A percentile compares a stretch with the other conserved stretches of the same genome.
These are phyloP conservation scores for Heliconius erato DNA, from an alignment of 2,888 invertebrate species.

Conservation along the genomic window DNA sequence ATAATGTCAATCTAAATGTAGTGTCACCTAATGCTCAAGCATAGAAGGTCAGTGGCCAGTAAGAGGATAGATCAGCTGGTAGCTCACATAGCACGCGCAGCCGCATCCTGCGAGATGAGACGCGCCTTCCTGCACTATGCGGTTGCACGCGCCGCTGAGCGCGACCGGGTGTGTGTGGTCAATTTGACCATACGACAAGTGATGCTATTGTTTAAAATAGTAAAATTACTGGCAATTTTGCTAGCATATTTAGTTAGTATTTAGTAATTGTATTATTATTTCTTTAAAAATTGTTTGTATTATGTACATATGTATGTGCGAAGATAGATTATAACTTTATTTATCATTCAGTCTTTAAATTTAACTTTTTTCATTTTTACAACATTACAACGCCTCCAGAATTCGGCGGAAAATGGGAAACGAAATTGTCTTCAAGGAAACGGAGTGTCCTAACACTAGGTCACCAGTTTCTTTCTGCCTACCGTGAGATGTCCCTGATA, in stretches of 20 bases:
- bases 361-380: too few species aligned
- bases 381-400: too few species aligned
- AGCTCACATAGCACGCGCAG: constrained; percentile 61
- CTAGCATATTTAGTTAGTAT: not conserved
- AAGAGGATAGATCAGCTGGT: constrained; percentile 68
- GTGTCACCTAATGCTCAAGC: constrained; percentile 38
- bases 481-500: too few species aligned
- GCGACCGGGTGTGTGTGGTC: constrained; percentile 69
- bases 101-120: constrained; percentile 86
- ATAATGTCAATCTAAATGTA: not conserved
- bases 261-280: too few species aligned
- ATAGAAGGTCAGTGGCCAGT: constrained; percentile 59
- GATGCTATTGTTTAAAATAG: not conserved
- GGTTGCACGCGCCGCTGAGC: constrained; percentile 85
- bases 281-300: not conserved
- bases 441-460: too few species aligned
- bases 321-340: not conserved
- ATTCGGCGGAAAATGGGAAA: too few species aligned
- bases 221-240: too few species aligned
- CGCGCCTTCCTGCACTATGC: constrained; percentile 82
- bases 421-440: too few species aligned
- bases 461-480: too few species aligned
- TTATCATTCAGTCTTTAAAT: too few species aligned
- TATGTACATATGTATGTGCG: not conserved
- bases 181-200: constrained; percentile 23